Base-by-base conservation (phyloP, 2,797 vertebrate species). In the Myotis pilosus region DNA sequence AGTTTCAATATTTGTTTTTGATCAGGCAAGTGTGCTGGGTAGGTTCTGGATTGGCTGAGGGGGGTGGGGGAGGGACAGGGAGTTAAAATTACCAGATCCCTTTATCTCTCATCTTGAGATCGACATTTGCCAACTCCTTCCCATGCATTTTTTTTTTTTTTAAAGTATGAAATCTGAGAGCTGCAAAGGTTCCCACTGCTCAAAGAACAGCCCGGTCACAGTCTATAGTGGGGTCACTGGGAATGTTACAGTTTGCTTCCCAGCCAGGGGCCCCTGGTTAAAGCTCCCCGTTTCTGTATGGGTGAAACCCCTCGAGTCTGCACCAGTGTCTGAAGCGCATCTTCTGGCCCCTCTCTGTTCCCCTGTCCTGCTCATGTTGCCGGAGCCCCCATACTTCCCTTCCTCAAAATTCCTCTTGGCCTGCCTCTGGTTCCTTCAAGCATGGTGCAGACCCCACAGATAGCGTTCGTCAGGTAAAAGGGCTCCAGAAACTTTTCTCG, bases 1-100 rank as follows among this genome's bases (percentile, higher is more conserved):
- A 79, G 38, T 89, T 96, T 89, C 94, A 95, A 13, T 93, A 62
- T 94, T 95, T 95, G 72, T 55, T 93, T 97, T 78, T 96, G 83
- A 96, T 84, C 75, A 76, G 0, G 8, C n/a, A 74, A 94, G 72
- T n/a, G 30, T 51, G 64, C 69, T 87, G n/a, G 10, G 22, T 6
- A 72, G 89, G 79, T 44, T 90, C 41, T 71, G 79, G 41, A 75
- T 41, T 85, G 75, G 62, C 76, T 30, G 47, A 9, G 5, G 25
- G 13, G 38, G 4, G 5, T 5, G 17, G 13, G 20, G 12, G 25
- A 10, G 71, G 6, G 4, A 5, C 41, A 74, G 62, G 79, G 33
- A 12, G 75, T 83, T 94, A 87, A 94, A 96, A 93, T 74, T 1
- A 89, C 80, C 91, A 79, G 76, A 71, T 95, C 47, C 53, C 89